Evolutionary conservation across 2,797 vertebrate species (phyloP).

Genomic region (Mus spretus): DNA sequence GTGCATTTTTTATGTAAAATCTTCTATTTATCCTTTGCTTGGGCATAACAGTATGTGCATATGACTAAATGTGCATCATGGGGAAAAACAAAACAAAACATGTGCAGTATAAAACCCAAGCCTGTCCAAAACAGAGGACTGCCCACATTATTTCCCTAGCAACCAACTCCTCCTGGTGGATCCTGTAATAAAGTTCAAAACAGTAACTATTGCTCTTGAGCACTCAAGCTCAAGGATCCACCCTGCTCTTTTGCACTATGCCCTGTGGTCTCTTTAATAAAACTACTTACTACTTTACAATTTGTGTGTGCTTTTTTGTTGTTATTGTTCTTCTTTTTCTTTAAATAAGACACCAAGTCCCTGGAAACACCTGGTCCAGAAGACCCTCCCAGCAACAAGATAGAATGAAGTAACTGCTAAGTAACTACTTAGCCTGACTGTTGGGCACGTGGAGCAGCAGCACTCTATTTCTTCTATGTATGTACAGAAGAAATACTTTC

Average conservation of each 20-base stretch:
- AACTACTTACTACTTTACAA: background rate
- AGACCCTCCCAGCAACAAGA: background rate
- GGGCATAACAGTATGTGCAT: background rate
- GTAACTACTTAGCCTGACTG: conserved; percentile 8
- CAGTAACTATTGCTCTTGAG: background rate
- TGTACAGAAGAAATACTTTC: background rate
- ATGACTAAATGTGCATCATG: background rate
- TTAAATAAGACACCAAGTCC: background rate
- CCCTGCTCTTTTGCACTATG: background rate
- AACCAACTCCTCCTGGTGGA: background rate
- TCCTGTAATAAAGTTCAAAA: background rate
- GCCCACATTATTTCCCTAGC: background rate
- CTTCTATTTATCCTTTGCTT: background rate
- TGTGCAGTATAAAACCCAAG: background rate
- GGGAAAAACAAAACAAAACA: background rate
- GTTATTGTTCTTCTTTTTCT: background rate
- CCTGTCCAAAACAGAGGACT: background rate
- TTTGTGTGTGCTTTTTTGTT: background rate
- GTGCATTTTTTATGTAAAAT: conserved; percentile 13
- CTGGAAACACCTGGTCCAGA: background rate
- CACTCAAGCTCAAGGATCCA: background rate
- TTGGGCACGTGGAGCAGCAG: background rate
- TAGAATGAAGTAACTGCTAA: conserved; percentile 40
- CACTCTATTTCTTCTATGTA: background rate
- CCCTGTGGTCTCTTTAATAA: background rate